Evolutionary conservation across 2,113 vertebrate species (phyloP).

Genomic region (Burhinus bistriatus): DNA sequence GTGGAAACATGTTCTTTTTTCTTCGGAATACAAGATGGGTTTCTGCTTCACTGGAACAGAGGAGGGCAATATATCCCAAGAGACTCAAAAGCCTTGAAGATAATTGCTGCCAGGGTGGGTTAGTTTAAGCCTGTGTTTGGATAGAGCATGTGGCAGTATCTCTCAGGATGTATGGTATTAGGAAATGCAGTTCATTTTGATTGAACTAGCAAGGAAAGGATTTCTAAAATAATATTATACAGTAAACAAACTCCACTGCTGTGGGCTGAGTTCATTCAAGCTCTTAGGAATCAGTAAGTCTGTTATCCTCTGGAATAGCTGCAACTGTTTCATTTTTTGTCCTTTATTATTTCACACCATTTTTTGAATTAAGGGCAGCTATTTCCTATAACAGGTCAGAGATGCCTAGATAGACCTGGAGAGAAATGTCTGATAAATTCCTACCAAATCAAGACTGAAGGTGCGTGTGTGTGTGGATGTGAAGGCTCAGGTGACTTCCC

Average conservation of each 20-base stretch:
- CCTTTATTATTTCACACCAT: neutral
- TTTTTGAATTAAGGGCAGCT: neutral
- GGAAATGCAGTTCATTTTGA: constrained; percentile 39
- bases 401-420: neutral
- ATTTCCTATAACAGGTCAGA: neutral
- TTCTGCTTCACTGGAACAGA: neutral
- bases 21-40: neutral
- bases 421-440: neutral
- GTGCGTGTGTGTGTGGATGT: neutral
- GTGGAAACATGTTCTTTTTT: neutral
- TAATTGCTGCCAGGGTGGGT: neutral
- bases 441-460: neutral
- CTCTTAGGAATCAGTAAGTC: neutral
- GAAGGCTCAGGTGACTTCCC: neutral
- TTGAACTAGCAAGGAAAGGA: constrained; percentile 33
- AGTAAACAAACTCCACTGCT: neutral
- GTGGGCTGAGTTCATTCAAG: neutral
- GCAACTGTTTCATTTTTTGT: neutral
- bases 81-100: neutral
- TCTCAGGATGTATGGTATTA: constrained; percentile 34
- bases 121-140: constrained; percentile 9
- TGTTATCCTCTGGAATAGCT: neutral
- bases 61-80: neutral
- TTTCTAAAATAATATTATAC: constrained; percentile 27
- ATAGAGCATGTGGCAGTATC: neutral